Percentiles rank a stretch among this genome's conserved stretches.
phyloP scores from a whole-genome alignment of 2,797 vertebrate genomes.

The Enteromius unitaeniatus region DNA sequence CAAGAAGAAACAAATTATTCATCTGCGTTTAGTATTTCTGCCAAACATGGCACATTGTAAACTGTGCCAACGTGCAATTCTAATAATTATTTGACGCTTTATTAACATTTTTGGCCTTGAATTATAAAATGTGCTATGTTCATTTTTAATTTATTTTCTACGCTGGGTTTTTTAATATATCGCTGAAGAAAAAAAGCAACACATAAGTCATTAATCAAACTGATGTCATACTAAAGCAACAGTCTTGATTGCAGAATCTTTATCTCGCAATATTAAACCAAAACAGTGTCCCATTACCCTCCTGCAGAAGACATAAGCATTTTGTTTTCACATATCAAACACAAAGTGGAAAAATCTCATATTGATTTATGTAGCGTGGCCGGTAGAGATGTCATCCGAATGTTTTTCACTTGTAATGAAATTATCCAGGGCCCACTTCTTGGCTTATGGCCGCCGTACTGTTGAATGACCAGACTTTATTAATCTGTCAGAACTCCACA shows the following conservation, averaged over 20 bases:
- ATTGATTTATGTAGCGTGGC: constrained; percentile 47
- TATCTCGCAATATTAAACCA: constrained; percentile 3
- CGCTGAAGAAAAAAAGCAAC: background rate
- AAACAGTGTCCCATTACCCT: constrained; percentile 18
- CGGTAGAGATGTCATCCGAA: constrained; percentile 43
- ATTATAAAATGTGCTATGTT: too few relatives aligned
- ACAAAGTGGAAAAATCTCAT: constrained; percentile 44
- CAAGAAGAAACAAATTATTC: constrained; percentile 6
- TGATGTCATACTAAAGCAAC: constrained; percentile 23
- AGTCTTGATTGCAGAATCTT: background rate
- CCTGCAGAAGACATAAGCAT: constrained; percentile 9
- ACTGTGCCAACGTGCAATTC: constrained; percentile 14
- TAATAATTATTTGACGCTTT: constrained; percentile 23
- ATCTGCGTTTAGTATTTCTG: constrained; percentile 24
- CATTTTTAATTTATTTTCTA: background rate
- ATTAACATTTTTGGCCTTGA: constrained; percentile 27
- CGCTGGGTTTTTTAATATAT: background rate
- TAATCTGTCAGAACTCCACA: constrained; percentile 38
- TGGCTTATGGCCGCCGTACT: constrained; percentile 40
- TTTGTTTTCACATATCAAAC: constrained; percentile 31
- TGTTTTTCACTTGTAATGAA: constrained; percentile 50
- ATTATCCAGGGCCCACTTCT: constrained; percentile 46
- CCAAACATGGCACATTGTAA: constrained; percentile 52
- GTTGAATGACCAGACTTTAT: constrained; percentile 40
- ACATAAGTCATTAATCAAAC: constrained; percentile 15